phyloP scores from a whole-genome alignment of 2,113 vertebrate genomes.

The Kryptolebias marmoratus region DNA sequence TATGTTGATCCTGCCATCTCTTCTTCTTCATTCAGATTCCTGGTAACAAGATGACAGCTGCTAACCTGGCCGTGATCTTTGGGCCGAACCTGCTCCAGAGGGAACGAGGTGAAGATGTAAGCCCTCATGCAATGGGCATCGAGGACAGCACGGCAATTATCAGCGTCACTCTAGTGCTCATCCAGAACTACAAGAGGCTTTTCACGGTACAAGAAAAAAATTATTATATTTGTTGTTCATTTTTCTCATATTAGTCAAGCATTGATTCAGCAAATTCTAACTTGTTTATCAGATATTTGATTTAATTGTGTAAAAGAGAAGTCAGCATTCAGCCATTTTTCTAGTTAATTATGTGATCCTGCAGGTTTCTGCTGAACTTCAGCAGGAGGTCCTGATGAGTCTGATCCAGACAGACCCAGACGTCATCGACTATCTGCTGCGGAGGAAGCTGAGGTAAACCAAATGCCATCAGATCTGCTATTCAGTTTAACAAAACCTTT shows the following conservation, averaged over 20 bases:
- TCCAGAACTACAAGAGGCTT: constrained; percentile 87
- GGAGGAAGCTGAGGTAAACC: constrained; percentile 84
- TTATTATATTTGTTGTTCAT: no score
- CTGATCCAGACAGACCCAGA: constrained; percentile 92
- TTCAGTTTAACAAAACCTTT: background rate
- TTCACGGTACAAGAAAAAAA: constrained; percentile 80
- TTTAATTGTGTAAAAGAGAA: no score
- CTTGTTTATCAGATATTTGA: background rate
- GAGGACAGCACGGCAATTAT: constrained; percentile 90
- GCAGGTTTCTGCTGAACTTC: constrained; percentile 88
- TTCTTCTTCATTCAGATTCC: constrained; percentile 76
- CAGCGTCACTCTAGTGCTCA: constrained; percentile 84
- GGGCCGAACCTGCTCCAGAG: constrained; percentile 90
- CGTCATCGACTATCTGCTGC: constrained; percentile 90
- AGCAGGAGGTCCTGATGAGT: constrained; percentile 87
- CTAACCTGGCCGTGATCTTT: constrained; percentile 92
- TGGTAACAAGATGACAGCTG: constrained; percentile 94
- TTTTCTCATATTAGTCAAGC: no score
- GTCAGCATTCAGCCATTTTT: no score
- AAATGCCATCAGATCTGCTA: background rate
- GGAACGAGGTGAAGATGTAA: constrained; percentile 80
- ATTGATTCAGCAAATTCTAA: background rate
- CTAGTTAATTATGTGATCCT: background rate
- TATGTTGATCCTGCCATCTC: background rate
- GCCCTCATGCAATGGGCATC: constrained; percentile 77